Percentiles rank a stretch among this genome's conserved stretches.
Conservation (phyloP, 2,797 vertebrate species). For the Spinus olivaceus region DNA sequence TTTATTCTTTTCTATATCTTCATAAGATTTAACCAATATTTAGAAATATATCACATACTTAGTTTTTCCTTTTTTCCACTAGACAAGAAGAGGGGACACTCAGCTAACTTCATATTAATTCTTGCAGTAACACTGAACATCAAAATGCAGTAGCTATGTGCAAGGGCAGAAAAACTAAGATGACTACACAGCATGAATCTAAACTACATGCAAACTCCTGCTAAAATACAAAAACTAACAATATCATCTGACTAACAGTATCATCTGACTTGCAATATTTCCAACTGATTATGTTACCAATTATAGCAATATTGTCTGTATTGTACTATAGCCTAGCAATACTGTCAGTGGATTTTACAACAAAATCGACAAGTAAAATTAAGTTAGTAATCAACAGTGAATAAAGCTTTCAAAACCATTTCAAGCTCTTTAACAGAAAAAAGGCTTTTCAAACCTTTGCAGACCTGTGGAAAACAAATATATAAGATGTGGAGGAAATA, state of each 20-base stretch:
- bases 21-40: neutral
- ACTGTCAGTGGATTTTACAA: neutral
- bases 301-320: neutral
- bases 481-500: neutral
- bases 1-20: neutral
- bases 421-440: neutral
- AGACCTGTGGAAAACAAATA: neutral
- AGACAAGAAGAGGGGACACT: neutral
- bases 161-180: neutral
- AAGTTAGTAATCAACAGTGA: neutral
- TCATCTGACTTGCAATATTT: neutral
- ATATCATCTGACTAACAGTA: neutral
- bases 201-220: neutral
- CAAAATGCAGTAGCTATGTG: neutral
- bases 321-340: neutral
- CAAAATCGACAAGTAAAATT: neutral
- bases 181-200: neutral
- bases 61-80: neutral
- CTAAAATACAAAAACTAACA: neutral
- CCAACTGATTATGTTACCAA: neutral
- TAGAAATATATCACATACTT: neutral
- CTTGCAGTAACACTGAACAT: neutral
- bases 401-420: neutral
- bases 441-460: neutral
- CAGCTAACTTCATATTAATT: neutral